Conservation (phyloP, 2,113 vertebrate species). For the Etia nguti region DNA sequence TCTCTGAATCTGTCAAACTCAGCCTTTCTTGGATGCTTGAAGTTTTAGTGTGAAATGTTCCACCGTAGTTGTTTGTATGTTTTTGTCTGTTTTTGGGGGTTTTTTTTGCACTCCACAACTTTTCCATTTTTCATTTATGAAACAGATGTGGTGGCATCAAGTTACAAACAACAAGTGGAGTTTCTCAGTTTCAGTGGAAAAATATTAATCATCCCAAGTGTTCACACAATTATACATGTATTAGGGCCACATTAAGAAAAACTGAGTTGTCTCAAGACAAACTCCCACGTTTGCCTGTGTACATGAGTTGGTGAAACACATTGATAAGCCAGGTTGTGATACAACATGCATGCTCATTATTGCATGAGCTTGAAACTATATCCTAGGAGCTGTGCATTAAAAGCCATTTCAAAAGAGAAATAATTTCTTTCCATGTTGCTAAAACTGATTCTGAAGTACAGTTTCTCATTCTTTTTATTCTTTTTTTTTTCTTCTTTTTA, state of each 20-base stretch:
- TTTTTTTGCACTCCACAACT: neutral
- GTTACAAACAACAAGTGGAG: neutral
- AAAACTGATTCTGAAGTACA: neutral
- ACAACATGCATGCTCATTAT: neutral
- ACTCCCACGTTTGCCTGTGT: neutral
- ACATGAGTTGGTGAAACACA: accelerated
- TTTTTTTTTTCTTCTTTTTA: neutral
- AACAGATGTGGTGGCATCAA: neutral
- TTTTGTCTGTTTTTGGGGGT: neutral
- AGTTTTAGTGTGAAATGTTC: neutral
- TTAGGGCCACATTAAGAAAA: neutral
- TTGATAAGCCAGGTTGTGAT: neutral
- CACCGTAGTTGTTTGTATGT: neutral
- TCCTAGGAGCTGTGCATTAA: accelerated
- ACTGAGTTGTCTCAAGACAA: neutral
- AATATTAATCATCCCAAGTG: neutral
- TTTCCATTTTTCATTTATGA: neutral
- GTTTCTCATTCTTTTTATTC: neutral
- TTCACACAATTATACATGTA: neutral
- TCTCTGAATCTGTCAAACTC: neutral
- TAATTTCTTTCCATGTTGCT: neutral
- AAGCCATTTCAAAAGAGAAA: accelerated
- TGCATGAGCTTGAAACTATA: neutral
- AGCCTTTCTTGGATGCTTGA: neutral
- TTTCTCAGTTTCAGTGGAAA: neutral